Conservation (phyloP, 2,888 invertebrate species). For the Cremastinae sp. region DNA sequence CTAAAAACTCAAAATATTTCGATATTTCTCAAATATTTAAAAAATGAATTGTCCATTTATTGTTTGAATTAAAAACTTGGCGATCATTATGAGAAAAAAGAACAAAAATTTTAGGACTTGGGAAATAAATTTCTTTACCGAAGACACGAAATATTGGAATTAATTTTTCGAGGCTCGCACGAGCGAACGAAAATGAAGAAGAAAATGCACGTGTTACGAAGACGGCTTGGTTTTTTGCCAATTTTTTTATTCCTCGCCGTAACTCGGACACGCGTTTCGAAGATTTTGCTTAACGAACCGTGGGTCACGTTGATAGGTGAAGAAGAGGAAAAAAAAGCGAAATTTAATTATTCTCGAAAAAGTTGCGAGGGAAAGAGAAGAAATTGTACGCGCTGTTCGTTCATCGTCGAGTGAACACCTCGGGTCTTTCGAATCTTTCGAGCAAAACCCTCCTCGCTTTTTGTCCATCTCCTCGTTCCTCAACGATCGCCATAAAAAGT, state of each 20-base stretch:
- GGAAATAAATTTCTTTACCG: no score
- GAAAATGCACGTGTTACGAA: conserved; percentile 3
- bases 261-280: conserved; percentile 1
- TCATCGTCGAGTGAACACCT: conserved; percentile 44
- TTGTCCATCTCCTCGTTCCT: neutral
- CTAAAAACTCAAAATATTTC: no score
- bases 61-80: no score
- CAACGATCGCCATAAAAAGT: conserved; percentile 23
- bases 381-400: conserved; percentile 18
- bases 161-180: no score
- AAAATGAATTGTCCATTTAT: no score
- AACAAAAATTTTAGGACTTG: no score
- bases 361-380: conserved; percentile 11
- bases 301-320: conserved; percentile 34
- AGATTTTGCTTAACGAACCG: conserved; percentile 45
- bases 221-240: conserved; percentile 25
- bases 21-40: no score
- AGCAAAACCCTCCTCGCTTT: conserved; percentile 24
- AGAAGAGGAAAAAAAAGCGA: conserved; percentile 23
- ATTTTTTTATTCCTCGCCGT: conserved; percentile 16
- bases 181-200: no score
- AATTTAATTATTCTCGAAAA: conserved; percentile 45
- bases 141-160: no score
- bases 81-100: no score
- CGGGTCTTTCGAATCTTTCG: conserved; percentile 49